Conservation (phyloP, 1,140 invertebrate species). For the Trissolcus basalis region DNA sequence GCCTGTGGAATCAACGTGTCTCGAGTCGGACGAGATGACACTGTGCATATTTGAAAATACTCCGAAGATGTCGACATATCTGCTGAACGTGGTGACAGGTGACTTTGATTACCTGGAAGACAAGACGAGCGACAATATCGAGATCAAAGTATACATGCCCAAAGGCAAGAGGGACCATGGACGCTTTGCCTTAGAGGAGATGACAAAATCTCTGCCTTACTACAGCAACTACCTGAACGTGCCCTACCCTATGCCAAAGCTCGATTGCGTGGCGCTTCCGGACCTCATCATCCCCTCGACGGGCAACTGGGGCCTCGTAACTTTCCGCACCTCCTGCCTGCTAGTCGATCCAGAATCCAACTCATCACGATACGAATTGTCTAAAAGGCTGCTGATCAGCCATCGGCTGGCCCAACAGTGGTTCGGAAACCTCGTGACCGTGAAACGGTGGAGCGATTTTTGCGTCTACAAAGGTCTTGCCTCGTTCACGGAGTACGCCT, state of each 20-base stretch:
- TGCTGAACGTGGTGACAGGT: too few relatives aligned
- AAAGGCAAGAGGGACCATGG: too few relatives aligned
- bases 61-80: too few relatives aligned
- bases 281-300: conserved; percentile 83
- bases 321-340: conserved; percentile 16
- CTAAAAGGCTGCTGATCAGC: conserved; percentile 29
- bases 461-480: conserved; percentile 97
- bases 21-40: too few relatives aligned
- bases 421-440: conserved; percentile 33
- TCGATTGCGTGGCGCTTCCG: conserved; percentile 94
- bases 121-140: too few relatives aligned
- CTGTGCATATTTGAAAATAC: too few relatives aligned
- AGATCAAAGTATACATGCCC: too few relatives aligned
- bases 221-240: conserved; percentile 96
- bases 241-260: conserved; percentile 95
- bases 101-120: too few relatives aligned
- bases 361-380: conserved; percentile 17
- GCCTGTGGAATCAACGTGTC: too few relatives aligned
- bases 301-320: conserved; percentile 89
- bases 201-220: conserved; percentile 92
- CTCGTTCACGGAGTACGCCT: conserved; percentile 91
- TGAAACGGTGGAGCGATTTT: conserved; percentile 84
- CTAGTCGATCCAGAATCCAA: conserved; percentile 24
- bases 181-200: too few relatives aligned
- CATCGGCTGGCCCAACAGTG: conserved; percentile 36